Base-by-base conservation (phyloP, 23 tunicate species). In the Aplidium turbinatum region DNA sequence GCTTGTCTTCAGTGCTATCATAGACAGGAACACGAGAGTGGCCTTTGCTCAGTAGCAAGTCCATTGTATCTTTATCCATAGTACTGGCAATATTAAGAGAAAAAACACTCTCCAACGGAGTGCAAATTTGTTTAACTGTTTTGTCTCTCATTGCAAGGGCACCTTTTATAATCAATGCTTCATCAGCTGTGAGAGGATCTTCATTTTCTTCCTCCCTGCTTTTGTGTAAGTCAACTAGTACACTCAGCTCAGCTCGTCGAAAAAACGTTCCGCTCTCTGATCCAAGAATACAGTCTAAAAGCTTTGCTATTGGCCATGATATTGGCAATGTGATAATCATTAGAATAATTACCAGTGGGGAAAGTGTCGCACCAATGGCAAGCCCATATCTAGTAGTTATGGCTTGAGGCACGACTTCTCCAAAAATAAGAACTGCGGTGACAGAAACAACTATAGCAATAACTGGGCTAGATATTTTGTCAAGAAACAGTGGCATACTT, bases 361-460 rank as follows among this genome's bases (percentile, higher is more conserved):
- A 91, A 21, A 91, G 46, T 35, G 77, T 52, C 7, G 97, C 78
- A 19, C 97, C 97, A 48, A 91, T 91, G 19, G 97, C 97, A 34
- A 91, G 86, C 6, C 97, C 97, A 84, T 78, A 91, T 42, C 97
- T 73, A 36, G 97, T 91, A 68, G 86, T 84, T 26, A 91, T 20
- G 5, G 97, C 97, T 78, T 91, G 97, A 2, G 97, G 97, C 1
- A 91, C 78, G 16, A 91, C 97, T 91, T 91, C 97, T 29, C 97
- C 97, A 79, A 91, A 91, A 22, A 91, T 79, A 19, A 91, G 57
- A 58, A 91, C 97, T 2, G 97, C 97, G 1, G 97, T 91, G 9
- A 91, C 97, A 3, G 97, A 91, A 0, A 91, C 91, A 48, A 91
- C 71, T 21, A 91, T 91, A 19, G 97, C 97, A 65, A 87, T 91